A percentile compares a stretch with the other conserved stretches of the same genome.
These are phyloP conservation scores for Emys orbicularis DNA, from an alignment of 2,797 vertebrate species.

Conservation along the genomic window DNA sequence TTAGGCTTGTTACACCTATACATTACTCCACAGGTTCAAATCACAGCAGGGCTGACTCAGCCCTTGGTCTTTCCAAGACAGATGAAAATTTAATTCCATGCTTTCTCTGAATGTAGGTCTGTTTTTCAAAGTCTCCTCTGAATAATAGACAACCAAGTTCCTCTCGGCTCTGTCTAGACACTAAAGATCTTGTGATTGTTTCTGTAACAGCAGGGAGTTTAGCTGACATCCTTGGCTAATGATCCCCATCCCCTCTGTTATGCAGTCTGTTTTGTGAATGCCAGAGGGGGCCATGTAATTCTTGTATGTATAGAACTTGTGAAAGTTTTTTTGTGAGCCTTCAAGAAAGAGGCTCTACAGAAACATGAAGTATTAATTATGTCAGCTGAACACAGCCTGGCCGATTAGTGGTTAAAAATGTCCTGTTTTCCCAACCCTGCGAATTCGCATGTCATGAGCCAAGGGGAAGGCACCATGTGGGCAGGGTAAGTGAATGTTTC, in stretches of 20 bases:
- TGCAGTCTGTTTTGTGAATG: rapidly evolving
- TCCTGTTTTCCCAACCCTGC: rapidly evolving
- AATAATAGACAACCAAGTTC: neutral
- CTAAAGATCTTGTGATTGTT: rapidly evolving
- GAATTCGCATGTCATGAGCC: rapidly evolving
- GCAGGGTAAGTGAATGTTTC: neutral
- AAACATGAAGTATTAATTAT: rapidly evolving
- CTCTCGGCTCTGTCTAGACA: neutral
- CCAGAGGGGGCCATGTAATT: neutral
- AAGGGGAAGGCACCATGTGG: rapidly evolving
- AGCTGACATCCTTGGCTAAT: neutral
- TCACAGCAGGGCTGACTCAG: neutral
- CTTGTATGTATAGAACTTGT: neutral
- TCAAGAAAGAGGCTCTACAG: rapidly evolving
- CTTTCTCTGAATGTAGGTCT: neutral
- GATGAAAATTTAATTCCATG: rapidly evolving
- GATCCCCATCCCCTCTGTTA: neutral
- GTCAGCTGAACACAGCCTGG: neutral
- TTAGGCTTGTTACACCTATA: neutral
- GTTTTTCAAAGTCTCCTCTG: neutral
- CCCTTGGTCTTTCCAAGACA: neutral
- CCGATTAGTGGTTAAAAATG: neutral
- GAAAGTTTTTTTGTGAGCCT: neutral
- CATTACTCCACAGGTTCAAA: neutral
- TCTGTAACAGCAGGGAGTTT: rapidly evolving